Evolutionary conservation across 2,888 invertebrate species (phyloP), one percentile per base, ranked within the genome.

Genomic region (Dione vanillae): DNA sequence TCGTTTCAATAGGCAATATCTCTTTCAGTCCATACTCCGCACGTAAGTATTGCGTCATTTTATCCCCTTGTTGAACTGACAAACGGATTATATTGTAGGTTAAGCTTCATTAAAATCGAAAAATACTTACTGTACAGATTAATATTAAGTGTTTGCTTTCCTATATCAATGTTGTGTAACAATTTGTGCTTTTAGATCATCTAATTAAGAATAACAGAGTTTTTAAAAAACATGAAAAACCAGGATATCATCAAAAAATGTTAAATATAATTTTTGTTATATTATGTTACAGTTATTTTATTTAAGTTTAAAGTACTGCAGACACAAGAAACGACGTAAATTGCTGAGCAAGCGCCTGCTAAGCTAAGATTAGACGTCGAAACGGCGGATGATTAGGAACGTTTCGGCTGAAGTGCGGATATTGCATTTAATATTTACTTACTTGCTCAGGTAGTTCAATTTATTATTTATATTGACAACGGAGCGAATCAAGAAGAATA

Each of bases 1-100:
- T 43, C 49, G 37, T 59, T 49, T 41, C 65, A 49, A 70, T 37
- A 59, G 65, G 70, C 65, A 59, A 70, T 70, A 70, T 70, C 51
- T 61, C 59, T 65, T 70, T 65, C 51, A 52, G 40, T 52, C 61
- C 41, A 51, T 59, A 59, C 69, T 52, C 61, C 41, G 41, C 59
- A 59, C 69, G 65, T 65, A 51, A 37, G 43, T 59, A 58, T 49
- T 51, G n/a, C 27, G 51, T 51, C 51, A 41, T 14, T 40, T 56
- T 49, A 59, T 65, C 45, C 45, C 8, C 27, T 52, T 16, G 12
- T 40, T 64, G 64, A 49, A 64, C 40, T 64, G 49, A 64, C 40
- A 45, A 59, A 61, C 37, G 49, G 37, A 64, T 49, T 64, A 64
- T 64, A 49, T 37, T 64, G 64, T 37, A 7, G 43, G 14, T 27